These are phyloP conservation scores for Andrena camellia DNA, from an alignment of 2,888 invertebrate species.

Conservation along the genomic window DNA sequence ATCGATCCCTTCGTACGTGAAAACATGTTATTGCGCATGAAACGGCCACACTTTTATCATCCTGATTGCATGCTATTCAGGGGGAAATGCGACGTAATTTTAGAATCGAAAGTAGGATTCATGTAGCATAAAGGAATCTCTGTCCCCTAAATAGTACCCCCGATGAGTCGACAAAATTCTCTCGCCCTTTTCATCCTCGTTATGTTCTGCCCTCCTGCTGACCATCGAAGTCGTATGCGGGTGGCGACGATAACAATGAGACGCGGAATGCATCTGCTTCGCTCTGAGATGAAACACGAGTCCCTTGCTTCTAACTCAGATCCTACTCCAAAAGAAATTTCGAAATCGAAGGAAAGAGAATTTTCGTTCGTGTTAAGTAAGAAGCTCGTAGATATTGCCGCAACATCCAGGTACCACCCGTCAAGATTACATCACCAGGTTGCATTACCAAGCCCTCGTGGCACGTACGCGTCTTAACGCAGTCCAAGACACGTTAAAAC, in stretches of 20 bases:
- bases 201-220: conserved; percentile 45
- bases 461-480: background rate
- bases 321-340: no score
- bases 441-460: conserved; percentile 9
- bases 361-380: no score
- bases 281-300: no score
- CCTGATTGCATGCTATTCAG: background rate
- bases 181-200: conserved; percentile 33
- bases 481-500: background rate
- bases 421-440: background rate
- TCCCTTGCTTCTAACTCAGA: no score
- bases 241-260: conserved; percentile 41
- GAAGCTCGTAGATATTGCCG: no score
- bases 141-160: background rate
- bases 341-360: no score
- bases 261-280: background rate
- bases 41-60: no score
- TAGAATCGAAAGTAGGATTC: background rate
- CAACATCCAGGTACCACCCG: no score
- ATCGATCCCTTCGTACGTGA: background rate
- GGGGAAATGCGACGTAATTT: background rate
- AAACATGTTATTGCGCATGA: no score
- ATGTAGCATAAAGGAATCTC: background rate
- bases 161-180: conserved; percentile 14
- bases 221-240: conserved; percentile 41